These are phyloP conservation scores for Tenebrio molitor DNA, from an alignment of 1,140 invertebrate species.

Conservation along the genomic window DNA sequence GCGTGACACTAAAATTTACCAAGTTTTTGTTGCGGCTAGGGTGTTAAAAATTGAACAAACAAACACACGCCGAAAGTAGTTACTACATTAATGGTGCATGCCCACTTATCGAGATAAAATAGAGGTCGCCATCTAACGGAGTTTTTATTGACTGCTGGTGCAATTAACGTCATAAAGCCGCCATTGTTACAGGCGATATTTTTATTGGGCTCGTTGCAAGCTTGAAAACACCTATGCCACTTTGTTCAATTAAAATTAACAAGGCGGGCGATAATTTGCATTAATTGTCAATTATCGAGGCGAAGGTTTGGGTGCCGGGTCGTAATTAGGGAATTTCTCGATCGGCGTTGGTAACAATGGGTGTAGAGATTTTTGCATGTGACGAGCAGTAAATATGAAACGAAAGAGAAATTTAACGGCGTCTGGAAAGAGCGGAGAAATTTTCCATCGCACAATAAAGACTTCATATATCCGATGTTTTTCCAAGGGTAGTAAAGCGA, in stretches of 20 bases:
- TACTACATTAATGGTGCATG: neutral
- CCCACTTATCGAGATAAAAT: neutral
- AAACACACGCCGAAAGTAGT: conserved; percentile 4
- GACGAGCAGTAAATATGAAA: neutral
- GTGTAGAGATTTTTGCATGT: too few relatives aligned
- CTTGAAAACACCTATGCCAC: too few relatives aligned
- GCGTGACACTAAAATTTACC: neutral
- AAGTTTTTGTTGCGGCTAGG: neutral
- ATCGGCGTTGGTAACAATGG: too few relatives aligned
- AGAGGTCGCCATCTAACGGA: conserved; percentile 26
- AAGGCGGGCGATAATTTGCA: neutral
- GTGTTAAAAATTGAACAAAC: conserved; percentile 22
- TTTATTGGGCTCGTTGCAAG: too few relatives aligned
- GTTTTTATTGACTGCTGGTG: conserved; percentile 8
- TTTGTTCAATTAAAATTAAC: conserved; percentile 8
- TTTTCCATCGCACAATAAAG: conserved; percentile 29
- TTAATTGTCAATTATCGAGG: conserved; percentile 1
- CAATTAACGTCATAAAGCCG: too few relatives aligned
- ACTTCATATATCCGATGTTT: conserved; percentile 30
- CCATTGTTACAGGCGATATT: too few relatives aligned
- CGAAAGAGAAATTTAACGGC: conserved; percentile 15
- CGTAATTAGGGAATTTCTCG: too few relatives aligned
- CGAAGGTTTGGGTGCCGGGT: too few relatives aligned
- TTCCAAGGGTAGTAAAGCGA: conserved; percentile 28
- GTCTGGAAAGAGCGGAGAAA: conserved; percentile 12